phyloP scores from a whole-genome alignment of 2,113 vertebrate genomes.

The Lates calcarifer region DNA sequence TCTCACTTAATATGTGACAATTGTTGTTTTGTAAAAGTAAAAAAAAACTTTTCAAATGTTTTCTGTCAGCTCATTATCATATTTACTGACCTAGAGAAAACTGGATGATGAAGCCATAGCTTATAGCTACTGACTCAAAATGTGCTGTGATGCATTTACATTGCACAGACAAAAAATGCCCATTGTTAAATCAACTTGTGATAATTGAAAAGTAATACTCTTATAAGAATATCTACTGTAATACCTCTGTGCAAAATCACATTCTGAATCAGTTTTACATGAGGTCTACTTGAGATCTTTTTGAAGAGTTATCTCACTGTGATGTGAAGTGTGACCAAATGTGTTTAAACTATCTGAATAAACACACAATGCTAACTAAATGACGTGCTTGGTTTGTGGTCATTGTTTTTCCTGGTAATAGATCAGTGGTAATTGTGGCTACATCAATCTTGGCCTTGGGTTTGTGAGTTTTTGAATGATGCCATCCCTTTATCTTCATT shows the following conservation, averaged over 20 bases:
- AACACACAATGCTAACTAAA: not conserved
- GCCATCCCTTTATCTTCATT: slow-evolving; percentile 38
- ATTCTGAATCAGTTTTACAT: not conserved
- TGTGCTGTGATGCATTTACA: not conserved
- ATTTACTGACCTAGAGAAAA: not conserved
- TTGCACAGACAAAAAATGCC: not conserved
- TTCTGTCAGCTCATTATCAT: not conserved
- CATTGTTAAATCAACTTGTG: not conserved
- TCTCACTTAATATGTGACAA: not conserved
- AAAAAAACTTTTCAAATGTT: not conserved
- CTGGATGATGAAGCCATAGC: not conserved
- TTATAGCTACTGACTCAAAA: not conserved
- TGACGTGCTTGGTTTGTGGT: not conserved
- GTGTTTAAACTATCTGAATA: not conserved
- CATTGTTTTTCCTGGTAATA: not conserved
- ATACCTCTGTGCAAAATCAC: not conserved
- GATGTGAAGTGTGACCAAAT: no score
- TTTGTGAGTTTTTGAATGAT: slow-evolving; percentile 43
- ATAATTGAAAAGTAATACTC: not conserved
- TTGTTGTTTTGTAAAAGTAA: not conserved
- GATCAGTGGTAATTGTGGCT: not conserved
- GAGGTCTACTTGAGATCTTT: no score
- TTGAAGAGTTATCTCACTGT: no score
- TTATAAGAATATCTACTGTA: not conserved
- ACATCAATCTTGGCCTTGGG: not conserved